Conservation (phyloP, 2,888 invertebrate species). For the Pheosia tremula region DNA sequence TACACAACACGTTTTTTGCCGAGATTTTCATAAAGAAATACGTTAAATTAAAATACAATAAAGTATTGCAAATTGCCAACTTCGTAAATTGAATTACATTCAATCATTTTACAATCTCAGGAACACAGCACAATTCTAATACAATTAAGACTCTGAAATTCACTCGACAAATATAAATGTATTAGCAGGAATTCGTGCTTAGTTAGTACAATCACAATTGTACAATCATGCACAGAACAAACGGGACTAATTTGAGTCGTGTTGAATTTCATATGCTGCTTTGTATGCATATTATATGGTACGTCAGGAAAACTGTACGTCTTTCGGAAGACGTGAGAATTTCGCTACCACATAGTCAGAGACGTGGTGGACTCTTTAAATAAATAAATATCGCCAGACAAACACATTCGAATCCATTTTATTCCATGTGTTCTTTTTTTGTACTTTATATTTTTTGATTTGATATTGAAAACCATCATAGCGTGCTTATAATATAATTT, state of each 20-base stretch:
- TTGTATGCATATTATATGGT: too few species aligned
- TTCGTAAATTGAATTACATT: not conserved
- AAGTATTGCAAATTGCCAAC: not conserved
- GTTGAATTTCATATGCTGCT: not conserved
- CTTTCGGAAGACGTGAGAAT: too few species aligned
- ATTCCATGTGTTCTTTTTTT: too few species aligned
- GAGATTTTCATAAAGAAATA: not conserved
- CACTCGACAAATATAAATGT: constrained; percentile 13
- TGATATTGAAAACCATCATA: too few species aligned
- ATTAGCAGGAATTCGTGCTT: constrained; percentile 6
- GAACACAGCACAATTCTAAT: not conserved
- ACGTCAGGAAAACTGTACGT: too few species aligned
- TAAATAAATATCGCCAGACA: too few species aligned
- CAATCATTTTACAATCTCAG: not conserved
- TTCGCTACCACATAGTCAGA: too few species aligned
- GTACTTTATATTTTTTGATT: too few species aligned
- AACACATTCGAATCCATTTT: too few species aligned
- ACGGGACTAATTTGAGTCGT: not conserved
- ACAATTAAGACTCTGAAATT: constrained; percentile 1
- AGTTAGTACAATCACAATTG: not conserved
- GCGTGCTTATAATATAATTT: too few species aligned
- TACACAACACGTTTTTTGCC: too few species aligned
- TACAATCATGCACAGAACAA: not conserved
- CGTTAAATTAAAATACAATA: not conserved
- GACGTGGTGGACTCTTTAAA: too few species aligned